Evolutionary conservation across 1,140 invertebrate species (phyloP).

Genomic region (Sitophilus oryzae): DNA sequence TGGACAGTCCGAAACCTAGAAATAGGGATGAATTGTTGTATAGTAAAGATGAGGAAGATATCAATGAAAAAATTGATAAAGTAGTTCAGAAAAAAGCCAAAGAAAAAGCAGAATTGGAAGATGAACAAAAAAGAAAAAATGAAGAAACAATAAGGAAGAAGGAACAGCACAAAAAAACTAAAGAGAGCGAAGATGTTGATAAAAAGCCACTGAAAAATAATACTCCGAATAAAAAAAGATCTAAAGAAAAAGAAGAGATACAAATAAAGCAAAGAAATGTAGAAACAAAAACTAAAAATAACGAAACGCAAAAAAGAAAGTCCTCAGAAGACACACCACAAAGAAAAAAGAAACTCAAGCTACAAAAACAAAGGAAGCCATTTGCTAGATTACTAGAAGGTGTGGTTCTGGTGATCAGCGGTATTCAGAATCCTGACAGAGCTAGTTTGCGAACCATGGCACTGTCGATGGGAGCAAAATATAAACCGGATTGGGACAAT

Average conservation of each 20-base stretch:
- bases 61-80: constrained; percentile 49
- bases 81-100: constrained; percentile 48
- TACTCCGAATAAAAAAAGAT: constrained; percentile 10
- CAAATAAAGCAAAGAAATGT: constrained; percentile 1
- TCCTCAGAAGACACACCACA: constrained; percentile 17
- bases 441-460: constrained; percentile 62
- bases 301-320: constrained; percentile 8
- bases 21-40: constrained; percentile 48
- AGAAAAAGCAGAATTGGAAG: constrained; percentile 29
- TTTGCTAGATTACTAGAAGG: constrained; percentile 56
- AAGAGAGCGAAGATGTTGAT: neutral
- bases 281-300: neutral
- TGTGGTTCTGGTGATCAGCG: constrained; percentile 76
- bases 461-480: constrained; percentile 72
- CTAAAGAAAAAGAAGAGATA: too few relatives aligned
- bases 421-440: constrained; percentile 77
- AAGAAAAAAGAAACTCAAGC: constrained; percentile 23
- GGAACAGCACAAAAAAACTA: constrained; percentile 2
- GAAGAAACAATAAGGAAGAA: constrained; percentile 3
- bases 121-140: constrained; percentile 19
- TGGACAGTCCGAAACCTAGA: constrained; percentile 23
- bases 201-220: neutral
- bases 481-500: constrained; percentile 67
- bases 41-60: constrained; percentile 48
- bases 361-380: constrained; percentile 41